These are phyloP conservation scores for Galemys pyrenaicus DNA, from an alignment of 2,113 vertebrate genomes.

Conservation along the genomic window DNA sequence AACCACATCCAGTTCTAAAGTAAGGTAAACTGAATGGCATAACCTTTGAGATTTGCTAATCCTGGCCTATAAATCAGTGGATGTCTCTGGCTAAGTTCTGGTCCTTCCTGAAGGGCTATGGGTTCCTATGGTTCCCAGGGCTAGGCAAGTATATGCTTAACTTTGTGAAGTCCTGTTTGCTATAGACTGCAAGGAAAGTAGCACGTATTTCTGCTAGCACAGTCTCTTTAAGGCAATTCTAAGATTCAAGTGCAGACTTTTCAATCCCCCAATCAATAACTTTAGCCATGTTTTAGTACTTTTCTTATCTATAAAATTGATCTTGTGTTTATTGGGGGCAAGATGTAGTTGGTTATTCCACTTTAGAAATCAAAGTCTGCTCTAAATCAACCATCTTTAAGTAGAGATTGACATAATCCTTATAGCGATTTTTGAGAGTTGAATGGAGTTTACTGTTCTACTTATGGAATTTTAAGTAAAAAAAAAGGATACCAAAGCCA, in stretches of 20 bases:
- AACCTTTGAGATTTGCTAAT: slow-evolving; percentile 50
- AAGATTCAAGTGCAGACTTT: slow-evolving; percentile 20
- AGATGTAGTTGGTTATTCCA: slow-evolving; percentile 17
- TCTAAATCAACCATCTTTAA: slow-evolving; percentile 34
- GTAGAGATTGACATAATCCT: slow-evolving; percentile 42
- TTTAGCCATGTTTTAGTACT: not conserved
- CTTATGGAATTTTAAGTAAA: slow-evolving; percentile 38
- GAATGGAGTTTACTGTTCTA: slow-evolving; percentile 23
- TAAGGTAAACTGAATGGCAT: not conserved
- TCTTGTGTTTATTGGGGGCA: not conserved
- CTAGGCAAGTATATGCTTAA: not conserved
- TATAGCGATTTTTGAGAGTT: slow-evolving; percentile 4
- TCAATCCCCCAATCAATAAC: slow-evolving; percentile 38
- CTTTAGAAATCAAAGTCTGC: slow-evolving; percentile 62
- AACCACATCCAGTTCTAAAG: slow-evolving; percentile 20
- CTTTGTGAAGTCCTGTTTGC: not conserved
- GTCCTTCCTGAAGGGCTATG: slow-evolving; percentile 50
- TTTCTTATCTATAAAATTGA: slow-evolving; percentile 38
- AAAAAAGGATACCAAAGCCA: slow-evolving; percentile 39
- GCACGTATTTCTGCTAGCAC: not conserved
- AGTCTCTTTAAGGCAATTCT: not conserved
- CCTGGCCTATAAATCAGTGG: not conserved
- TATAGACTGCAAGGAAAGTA: not conserved
- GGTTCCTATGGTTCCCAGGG: not conserved
- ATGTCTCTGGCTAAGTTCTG: slow-evolving; percentile 36